A percentile compares a stretch with the other conserved stretches of the same genome.
Conservation (phyloP, 2,888 invertebrate genomes). For the Himalopsyche kuldschensis region DNA sequence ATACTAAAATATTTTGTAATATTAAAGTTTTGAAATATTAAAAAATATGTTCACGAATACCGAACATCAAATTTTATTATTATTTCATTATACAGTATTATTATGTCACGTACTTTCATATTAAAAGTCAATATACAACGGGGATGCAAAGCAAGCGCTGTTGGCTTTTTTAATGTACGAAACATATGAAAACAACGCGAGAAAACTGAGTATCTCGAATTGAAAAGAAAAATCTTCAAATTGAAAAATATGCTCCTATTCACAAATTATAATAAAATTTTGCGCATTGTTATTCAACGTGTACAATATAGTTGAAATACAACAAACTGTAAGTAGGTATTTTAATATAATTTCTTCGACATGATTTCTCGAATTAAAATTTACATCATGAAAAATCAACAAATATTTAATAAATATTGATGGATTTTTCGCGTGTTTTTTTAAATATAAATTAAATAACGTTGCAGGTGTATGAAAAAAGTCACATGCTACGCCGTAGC, state of each 20-base stretch:
- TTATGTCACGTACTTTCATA: background rate
- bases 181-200: no score
- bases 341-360: no score
- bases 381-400: no score
- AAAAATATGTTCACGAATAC: background rate
- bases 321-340: no score
- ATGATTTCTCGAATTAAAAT: no score
- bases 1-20: no score
- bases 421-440: background rate
- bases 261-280: no score
- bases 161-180: background rate
- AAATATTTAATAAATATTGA: background rate
- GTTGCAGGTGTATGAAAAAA: background rate
- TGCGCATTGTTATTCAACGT: no score
- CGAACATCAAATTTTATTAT: background rate
- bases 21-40: background rate
- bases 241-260: no score
- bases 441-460: background rate
- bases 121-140: background rate
- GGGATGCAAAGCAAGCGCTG: background rate
- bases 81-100: background rate
- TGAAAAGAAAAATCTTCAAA: no score
- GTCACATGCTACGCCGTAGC: background rate
- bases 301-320: no score
- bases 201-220: no score